These are phyloP conservation scores for Neosilurus mollespiculum DNA, from an alignment of 2,797 vertebrate species.

Conservation along the genomic window DNA sequence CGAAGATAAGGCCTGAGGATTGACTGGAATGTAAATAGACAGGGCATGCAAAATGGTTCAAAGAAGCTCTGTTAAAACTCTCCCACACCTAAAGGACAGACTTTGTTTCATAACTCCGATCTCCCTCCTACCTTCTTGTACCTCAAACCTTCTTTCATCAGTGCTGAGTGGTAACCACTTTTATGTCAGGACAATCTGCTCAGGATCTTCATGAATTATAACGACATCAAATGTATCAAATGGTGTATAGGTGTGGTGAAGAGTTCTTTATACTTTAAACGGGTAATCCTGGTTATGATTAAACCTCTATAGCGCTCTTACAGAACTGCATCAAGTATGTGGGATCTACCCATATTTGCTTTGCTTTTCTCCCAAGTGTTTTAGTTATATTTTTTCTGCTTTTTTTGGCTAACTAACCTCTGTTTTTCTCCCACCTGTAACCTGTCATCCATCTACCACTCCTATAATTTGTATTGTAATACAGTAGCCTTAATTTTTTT, in stretches of 20 bases:
- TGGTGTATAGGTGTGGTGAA: background rate
- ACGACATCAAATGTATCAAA: background rate
- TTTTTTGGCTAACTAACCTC: too few relatives aligned
- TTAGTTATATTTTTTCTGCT: too few relatives aligned
- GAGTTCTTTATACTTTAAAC: slow-evolving; percentile 1
- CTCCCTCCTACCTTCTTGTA: slow-evolving; percentile 13
- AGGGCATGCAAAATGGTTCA: slow-evolving; percentile 47
- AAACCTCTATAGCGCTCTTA: background rate
- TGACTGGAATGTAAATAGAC: slow-evolving; percentile 70
- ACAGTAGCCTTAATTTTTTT: too few relatives aligned
- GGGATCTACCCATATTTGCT: background rate
- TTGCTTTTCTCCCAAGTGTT: too few relatives aligned
- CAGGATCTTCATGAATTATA: slow-evolving; percentile 17
- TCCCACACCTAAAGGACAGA: slow-evolving; percentile 6
- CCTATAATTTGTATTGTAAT: too few relatives aligned
- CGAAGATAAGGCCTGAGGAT: slow-evolving; percentile 57
- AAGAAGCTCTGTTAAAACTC: slow-evolving; percentile 46
- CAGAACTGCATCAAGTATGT: background rate
- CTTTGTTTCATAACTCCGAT: slow-evolving; percentile 12
- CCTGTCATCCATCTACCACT: too few relatives aligned
- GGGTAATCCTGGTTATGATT: background rate
- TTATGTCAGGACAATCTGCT: slow-evolving; percentile 13
- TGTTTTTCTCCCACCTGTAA: too few relatives aligned
- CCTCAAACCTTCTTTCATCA: background rate
- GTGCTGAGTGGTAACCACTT: slow-evolving; percentile 24